Base-by-base conservation (phyloP, 2,888 invertebrate genomes). In the Ceratothoa steindachneri region DNA sequence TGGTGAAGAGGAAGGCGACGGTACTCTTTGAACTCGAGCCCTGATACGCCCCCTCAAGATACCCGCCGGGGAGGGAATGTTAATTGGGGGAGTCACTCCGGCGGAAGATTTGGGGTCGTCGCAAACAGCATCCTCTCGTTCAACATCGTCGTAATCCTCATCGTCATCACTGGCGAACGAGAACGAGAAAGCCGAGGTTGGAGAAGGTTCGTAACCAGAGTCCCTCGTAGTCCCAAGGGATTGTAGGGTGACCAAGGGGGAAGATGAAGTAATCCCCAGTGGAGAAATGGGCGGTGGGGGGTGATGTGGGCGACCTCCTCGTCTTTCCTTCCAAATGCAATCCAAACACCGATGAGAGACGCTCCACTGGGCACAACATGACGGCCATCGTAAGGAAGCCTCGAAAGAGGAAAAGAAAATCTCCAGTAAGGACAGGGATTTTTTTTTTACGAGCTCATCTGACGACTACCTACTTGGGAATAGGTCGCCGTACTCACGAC, bases 111-210 rank as follows among this genome's bases (percentile, higher is more conserved):
- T 5, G 41, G 41, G 41, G 5, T 41, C 41, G 15, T 55, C 55
- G 19, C 5, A 7, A 5, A 55, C 9, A 30, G 67, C n/a, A 3
- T 52, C n/a, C 51, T 29, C 41, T 12, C 30, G 9, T 5, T 5
- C 15, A 24, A 22, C 9, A 28, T 15, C 24, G 1, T 29, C 51
- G 5, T 5, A 22, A 22, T 66, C 29, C 19, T 74, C 74, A 9
- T 74, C 74, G 51, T 74, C 74, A 15, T 74, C 74, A 67, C 74
- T 74, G 22, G 74, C 66, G 41, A 71, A 74, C 9, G 74, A 71
- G 60, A 74, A 74, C 2, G 71, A 74, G 27, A 30, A 28, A 27
- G 67, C 41, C 19, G 71, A 74, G 15, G 74, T 67, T 19, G 74
- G 74, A 2, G 74, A 74, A 15, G 74, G 74, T 1, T 55, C 60